phyloP scores from a whole-genome alignment of 2,888 invertebrate species.

The Leucophora obtusa region DNA sequence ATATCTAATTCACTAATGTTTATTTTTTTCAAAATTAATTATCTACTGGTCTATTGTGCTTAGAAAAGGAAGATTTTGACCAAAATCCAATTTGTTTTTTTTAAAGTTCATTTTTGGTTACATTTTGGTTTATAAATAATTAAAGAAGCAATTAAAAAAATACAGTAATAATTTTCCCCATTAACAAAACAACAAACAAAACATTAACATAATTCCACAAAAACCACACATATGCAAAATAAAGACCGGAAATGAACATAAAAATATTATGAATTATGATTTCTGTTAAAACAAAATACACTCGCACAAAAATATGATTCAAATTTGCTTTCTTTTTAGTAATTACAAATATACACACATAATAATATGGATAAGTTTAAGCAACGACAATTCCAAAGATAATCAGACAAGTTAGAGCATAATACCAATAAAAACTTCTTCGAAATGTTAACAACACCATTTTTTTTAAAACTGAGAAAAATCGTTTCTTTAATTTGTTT shows the following conservation, averaged over 20 bases:
- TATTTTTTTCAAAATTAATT: no score
- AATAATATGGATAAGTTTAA: not conserved
- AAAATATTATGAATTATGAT: conserved; percentile 36
- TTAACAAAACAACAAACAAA: not conserved
- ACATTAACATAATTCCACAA: conserved; percentile 20
- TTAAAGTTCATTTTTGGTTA: conserved; percentile 21
- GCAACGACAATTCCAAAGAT: not conserved
- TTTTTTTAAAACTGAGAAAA: no score
- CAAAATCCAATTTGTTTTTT: conserved; percentile 11
- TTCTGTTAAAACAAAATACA: not conserved
- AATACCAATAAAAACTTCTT: no score
- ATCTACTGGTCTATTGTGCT: no score
- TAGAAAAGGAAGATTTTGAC: not conserved
- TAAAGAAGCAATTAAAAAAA: conserved; percentile 50
- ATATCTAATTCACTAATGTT: no score
- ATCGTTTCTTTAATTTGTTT: no score
- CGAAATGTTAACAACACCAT: no score
- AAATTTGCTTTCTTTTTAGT: no score
- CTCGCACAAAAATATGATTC: no score
- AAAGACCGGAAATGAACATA: conserved; percentile 26
- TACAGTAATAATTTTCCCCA: not conserved
- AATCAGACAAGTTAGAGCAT: not conserved
- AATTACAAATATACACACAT: no score
- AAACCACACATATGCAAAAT: conserved; percentile 16
- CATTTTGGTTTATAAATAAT: conserved; percentile 40